Evolutionary conservation across 2,113 vertebrate species (phyloP).

Genomic region (Phalacrocorax aristotelis): DNA sequence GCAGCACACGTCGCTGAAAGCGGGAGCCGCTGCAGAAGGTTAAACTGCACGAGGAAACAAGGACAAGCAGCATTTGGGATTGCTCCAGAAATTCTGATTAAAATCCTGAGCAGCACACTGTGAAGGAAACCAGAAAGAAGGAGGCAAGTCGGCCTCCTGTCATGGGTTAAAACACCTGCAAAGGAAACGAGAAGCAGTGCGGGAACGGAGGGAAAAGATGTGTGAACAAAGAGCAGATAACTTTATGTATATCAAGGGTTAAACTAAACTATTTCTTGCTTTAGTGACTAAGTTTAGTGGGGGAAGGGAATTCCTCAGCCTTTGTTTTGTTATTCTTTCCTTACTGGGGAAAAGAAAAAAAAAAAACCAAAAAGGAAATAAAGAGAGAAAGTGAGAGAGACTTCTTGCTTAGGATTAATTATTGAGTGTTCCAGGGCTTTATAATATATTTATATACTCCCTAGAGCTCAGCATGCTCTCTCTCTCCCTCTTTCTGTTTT

Average conservation of each 20-base stretch:
- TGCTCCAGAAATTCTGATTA: background rate
- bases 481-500: background rate
- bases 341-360: background rate
- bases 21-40: background rate
- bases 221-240: background rate
- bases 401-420: constrained; percentile 48
- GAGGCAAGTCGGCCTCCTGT: background rate
- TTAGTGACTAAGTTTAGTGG: background rate
- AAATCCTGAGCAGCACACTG: background rate
- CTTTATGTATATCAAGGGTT: background rate
- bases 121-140: background rate
- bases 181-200: background rate
- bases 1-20: background rate
- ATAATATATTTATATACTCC: constrained; percentile 54
- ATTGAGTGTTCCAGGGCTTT: constrained; percentile 28
- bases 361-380: too few relatives aligned
- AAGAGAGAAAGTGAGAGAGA: background rate
- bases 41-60: background rate
- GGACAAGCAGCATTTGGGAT: background rate
- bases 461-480: background rate
- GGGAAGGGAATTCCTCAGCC: background rate
- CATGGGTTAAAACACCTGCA: background rate
- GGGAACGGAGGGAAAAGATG: background rate
- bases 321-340: background rate
- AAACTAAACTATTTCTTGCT: background rate